Conservation (phyloP, 2,888 invertebrate genomes). For the Hedya salicella region DNA sequence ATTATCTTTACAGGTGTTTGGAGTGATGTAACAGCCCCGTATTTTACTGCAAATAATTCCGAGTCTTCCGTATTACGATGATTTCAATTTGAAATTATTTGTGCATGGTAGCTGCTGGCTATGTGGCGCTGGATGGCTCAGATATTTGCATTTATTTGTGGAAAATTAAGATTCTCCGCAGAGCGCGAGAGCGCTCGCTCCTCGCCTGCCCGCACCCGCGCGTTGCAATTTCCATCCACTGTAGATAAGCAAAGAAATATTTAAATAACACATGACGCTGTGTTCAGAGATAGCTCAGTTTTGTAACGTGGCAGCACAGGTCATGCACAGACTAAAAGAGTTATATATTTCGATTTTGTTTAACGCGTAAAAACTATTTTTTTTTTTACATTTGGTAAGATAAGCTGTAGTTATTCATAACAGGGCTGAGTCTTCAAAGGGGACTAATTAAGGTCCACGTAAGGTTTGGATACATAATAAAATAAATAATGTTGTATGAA, state of each 20-base stretch:
- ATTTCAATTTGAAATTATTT: conserved; percentile 49
- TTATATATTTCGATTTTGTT: conserved; percentile 16
- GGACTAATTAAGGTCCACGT: conserved; percentile 6
- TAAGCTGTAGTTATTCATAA: not conserved
- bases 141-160: conserved; percentile 69
- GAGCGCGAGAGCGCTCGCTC: conserved; percentile 43
- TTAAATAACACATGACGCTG: conserved; percentile 62
- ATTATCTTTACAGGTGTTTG: conserved; percentile 38
- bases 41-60: conserved; percentile 33
- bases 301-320: conserved; percentile 21
- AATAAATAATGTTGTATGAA: too few species aligned
- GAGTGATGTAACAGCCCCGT: conserved; percentile 22
- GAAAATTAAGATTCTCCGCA: conserved; percentile 68
- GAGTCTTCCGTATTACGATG: conserved; percentile 32
- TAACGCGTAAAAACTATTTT: conserved; percentile 1
- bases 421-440: not conserved
- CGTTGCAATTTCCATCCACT: conserved; percentile 65
- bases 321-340: conserved; percentile 21
- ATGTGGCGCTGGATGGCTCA: conserved; percentile 44
- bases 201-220: conserved; percentile 45
- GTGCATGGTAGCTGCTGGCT: conserved; percentile 42
- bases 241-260: conserved; percentile 69
- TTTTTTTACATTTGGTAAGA: not conserved
- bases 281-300: conserved; percentile 55
- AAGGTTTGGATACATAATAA: too few species aligned